Conservation (phyloP, 2,888 invertebrate genomes). For the Leptopilina syphax region DNA sequence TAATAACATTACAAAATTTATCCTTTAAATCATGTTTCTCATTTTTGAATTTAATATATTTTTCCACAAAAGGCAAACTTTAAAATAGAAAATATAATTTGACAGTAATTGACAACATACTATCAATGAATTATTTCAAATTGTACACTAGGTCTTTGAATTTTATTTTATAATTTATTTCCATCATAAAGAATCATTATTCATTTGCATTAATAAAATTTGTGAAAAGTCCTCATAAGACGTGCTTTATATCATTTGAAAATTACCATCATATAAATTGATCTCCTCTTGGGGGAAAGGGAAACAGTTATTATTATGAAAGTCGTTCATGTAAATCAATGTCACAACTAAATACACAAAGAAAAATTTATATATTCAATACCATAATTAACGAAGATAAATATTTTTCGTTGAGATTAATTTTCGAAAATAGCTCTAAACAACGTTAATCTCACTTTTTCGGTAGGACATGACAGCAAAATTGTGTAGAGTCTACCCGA, state of each 20-base stretch:
- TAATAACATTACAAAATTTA: neutral
- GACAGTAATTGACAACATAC: too few relatives aligned
- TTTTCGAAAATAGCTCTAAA: slow-evolving; percentile 4
- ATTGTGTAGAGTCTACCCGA: neutral
- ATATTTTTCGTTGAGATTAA: neutral
- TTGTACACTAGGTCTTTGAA: too few relatives aligned
- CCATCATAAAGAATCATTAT: too few relatives aligned
- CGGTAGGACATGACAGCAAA: slow-evolving; percentile 26
- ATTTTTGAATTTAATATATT: too few relatives aligned
- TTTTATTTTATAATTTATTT: too few relatives aligned
- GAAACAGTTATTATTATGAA: neutral
- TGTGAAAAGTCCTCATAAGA: neutral
- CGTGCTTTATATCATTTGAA: neutral
- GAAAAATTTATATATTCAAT: slow-evolving; percentile 14
- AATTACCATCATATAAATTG: slow-evolving; percentile 13
- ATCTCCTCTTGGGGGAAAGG: neutral
- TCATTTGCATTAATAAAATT: neutral
- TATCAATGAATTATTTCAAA: too few relatives aligned
- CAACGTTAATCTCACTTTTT: slow-evolving; percentile 35
- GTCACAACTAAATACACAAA: slow-evolving; percentile 9
- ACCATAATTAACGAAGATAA: slow-evolving; percentile 12
- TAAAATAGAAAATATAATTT: too few relatives aligned
- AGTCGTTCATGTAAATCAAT: slow-evolving; percentile 16
- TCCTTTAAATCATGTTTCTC: too few relatives aligned
- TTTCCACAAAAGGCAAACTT: too few relatives aligned